Percentiles rank a stretch among this genome's conserved stretches.
Evolutionary conservation across 2,888 invertebrate species (phyloP).

Genomic region (Oscheius sp.): DNA sequence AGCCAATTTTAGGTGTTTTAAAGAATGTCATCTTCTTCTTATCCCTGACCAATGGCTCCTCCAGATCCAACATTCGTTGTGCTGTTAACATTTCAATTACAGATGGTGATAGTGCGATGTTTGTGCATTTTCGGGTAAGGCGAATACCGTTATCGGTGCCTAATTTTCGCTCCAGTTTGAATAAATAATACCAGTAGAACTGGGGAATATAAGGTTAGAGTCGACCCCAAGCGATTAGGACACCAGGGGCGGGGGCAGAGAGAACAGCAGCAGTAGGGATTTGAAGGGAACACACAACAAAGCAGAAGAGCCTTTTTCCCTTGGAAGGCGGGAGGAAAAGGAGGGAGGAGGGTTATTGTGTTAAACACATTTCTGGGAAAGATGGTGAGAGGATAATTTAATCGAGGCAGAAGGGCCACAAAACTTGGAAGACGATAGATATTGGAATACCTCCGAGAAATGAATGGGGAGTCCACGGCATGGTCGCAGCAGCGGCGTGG

Average conservation of each 20-base stretch:
- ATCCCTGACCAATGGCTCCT: conserved; percentile 53
- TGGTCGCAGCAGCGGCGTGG: too few species aligned
- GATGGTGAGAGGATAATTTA: background rate
- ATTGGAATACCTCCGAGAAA: too few species aligned
- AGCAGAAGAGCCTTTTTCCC: background rate
- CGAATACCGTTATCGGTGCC: conserved; percentile 10
- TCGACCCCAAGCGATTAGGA: background rate
- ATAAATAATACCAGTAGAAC: background rate
- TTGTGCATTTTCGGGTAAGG: conserved; percentile 45
- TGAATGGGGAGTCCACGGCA: too few species aligned
- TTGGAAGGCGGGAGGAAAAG: too few species aligned
- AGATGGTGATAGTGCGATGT: conserved; percentile 55
- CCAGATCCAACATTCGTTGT: conserved; percentile 54
- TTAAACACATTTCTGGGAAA: conserved; percentile 9
- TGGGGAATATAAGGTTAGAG: background rate
- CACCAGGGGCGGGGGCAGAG: conserved; percentile 1
- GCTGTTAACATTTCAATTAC: conserved; percentile 57
- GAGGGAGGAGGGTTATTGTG: background rate
- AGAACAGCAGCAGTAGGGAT: conserved; percentile 4
- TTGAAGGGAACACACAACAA: background rate
- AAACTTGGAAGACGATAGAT: too few species aligned
- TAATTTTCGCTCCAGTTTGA: conserved; percentile 23
- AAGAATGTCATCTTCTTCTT: conserved; percentile 53
- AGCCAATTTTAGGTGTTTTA: conserved; percentile 51
- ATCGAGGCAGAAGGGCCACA: background rate